Base-by-base conservation (phyloP, 2,888 invertebrate genomes). In the Ctenicera cuprea region DNA sequence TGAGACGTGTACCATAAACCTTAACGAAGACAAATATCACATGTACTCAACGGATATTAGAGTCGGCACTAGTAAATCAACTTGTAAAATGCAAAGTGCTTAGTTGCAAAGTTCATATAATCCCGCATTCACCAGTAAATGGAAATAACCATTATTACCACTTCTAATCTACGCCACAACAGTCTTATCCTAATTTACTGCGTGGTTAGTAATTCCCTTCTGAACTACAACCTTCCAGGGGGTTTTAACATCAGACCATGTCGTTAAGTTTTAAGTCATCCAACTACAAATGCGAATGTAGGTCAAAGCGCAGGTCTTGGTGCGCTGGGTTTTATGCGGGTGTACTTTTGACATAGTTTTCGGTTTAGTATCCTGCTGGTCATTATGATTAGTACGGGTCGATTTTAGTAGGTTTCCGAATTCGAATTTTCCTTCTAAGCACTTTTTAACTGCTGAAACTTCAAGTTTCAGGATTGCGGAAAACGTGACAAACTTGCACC, bases 111-210 rank as follows among this genome's bases (percentile, higher is more conserved):
- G 38, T 65, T 65, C 65, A 65, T 38, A 65, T 52, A 52, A 52
- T 22, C 20, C 30, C 30, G 43, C 43, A 57, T 67, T 67, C 33
- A 45, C 57, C 16, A 67, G 57, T 43, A 67, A 57, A 57, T 67
- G 57, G 38, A 57, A 67, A 45, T 45, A 57, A 43, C 67, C 57
- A 67, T 67, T 67, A 67, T 67, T 67, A 57, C 41, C 57, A 67
- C 43, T 43, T 67, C 67, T 57, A 54, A 67, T 62, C 67, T 43
- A 43, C 57, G 50, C 67, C 57, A 45, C 67, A 67, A 67, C 57
- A 43, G 67, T 67, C 57, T 67, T 57, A 67, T 57, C 57, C 57
- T 43, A 67, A 67, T 67, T 67, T 67, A 67, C 57, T 57, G 11
- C 43, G 41, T 33, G 67, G 67, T 67, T 67, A 57, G 50, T 57